Evolutionary conservation across 1,140 invertebrate genomes (phyloP).

Genomic region (Calephelis nemesis): DNA sequence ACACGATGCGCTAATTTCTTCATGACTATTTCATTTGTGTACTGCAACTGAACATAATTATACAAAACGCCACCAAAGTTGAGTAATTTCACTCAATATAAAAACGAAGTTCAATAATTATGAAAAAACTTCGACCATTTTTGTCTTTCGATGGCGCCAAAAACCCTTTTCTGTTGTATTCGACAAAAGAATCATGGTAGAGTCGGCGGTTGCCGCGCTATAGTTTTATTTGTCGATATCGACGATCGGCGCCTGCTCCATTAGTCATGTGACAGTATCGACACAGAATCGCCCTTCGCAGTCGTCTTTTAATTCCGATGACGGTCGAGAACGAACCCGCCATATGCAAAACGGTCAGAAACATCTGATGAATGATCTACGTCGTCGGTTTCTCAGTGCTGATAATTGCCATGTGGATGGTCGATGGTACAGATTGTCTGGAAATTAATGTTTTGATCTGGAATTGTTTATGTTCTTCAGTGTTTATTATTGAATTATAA

Average conservation of each 20-base stretch:
- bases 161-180: neutral
- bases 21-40: too few species aligned
- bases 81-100: too few species aligned
- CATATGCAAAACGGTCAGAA: slow-evolving; percentile 61
- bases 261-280: slow-evolving; percentile 77
- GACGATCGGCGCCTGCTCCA: slow-evolving; percentile 71
- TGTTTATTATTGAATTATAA: slow-evolving; percentile 13
- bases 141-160: too few species aligned
- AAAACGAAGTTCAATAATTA: too few species aligned
- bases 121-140: too few species aligned
- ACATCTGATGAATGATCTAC: slow-evolving; percentile 68
- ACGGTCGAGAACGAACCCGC: slow-evolving; percentile 49
- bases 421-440: slow-evolving; percentile 38
- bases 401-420: slow-evolving; percentile 36
- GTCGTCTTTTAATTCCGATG: slow-evolving; percentile 65
- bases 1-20: too few species aligned
- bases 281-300: slow-evolving; percentile 64
- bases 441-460: slow-evolving; percentile 22
- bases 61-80: too few species aligned
- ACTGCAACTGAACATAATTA: too few species aligned
- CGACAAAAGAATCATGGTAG: slow-evolving; percentile 25
- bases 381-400: slow-evolving; percentile 30
- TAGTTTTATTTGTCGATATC: slow-evolving; percentile 75
- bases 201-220: slow-evolving; percentile 44
- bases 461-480: slow-evolving; percentile 20